Evolutionary conservation across 1,140 invertebrate genomes (phyloP), one percentile per base, ranked within the genome.

Genomic region (Xylocopa sonorina): DNA sequence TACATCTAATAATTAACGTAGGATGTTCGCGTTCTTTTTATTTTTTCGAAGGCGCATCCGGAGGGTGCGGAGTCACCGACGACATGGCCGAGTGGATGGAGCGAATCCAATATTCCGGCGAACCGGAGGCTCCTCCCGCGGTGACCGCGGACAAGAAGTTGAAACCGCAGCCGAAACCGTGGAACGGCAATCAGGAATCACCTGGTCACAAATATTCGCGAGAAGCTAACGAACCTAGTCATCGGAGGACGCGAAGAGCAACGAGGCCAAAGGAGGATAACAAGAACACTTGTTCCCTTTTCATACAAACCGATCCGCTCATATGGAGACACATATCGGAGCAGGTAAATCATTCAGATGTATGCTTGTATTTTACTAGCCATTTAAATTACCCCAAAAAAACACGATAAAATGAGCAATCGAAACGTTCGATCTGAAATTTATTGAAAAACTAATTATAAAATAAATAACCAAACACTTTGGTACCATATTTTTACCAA

Each of bases 291-390:
- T 99, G 98, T 92, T 98, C 97, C 43, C 95, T 99, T 21, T 99
- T 98, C 91, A 98, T 99, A 91, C 98, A 99, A 93, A 99, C 99
- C 16, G 99, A 99, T 95, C 98, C 98, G 79, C 95, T 99, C 76
- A 97, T 99, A 89, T 99, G 98, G 98, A 95, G 96, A 87, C 97
- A 99, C 90, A 98, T 99, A 87, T 92, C 93, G 38, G 94, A 95
- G 82, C 94, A 95, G 92, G 94, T 95, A 90, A 86, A 62, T 43
- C 10, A 29, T 46, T n/a, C n/a, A n/a, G n/a, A n/a, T n/a, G n/a
- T n/a, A n/a, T n/a, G n/a, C n/a, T n/a, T n/a, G n/a, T n/a, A n/a
- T n/a, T n/a, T n/a, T n/a, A n/a, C n/a, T n/a, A n/a, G n/a, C n/a
- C n/a, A n/a, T n/a, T n/a, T n/a, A n/a, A n/a, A n/a, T n/a, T n/a